These are phyloP conservation scores for Bubalus kerabau DNA, from an alignment of 2,113 vertebrate species.

Conservation along the genomic window DNA sequence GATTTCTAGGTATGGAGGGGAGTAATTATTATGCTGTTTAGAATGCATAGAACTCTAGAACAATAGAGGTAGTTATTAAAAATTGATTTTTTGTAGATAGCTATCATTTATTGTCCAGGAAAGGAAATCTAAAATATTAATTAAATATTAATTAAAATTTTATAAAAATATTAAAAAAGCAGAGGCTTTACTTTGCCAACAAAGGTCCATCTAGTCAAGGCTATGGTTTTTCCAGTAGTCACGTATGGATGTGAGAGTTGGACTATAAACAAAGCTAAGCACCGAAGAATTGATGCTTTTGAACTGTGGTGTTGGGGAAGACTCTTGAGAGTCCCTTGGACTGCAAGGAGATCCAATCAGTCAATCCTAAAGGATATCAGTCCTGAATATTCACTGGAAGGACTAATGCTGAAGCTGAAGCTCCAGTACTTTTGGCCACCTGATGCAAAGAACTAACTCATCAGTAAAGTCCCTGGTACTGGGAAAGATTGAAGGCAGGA, in stretches of 20 bases:
- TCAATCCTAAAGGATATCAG: neutral
- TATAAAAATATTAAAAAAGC: neutral
- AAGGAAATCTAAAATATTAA: neutral
- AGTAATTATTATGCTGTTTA: constrained; percentile 40
- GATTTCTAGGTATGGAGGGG: constrained; percentile 38
- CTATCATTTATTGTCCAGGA: constrained; percentile 10
- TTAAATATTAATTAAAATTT: neutral
- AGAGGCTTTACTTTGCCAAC: neutral
- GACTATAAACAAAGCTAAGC: neutral
- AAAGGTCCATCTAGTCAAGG: neutral
- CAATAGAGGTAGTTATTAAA: neutral
- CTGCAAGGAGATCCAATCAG: neutral
- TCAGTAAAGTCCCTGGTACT: neutral
- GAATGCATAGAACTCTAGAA: constrained; percentile 23
- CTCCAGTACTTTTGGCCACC: neutral
- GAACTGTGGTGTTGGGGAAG: neutral
- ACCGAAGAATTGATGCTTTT: neutral
- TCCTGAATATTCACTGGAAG: neutral
- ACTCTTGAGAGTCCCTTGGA: neutral
- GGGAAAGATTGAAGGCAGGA: neutral
- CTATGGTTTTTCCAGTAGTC: neutral
- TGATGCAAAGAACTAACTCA: neutral
- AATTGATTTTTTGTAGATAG: neutral
- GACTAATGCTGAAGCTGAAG: neutral
- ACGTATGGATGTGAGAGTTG: neutral